Evolutionary conservation across 2,888 invertebrate species (phyloP), one percentile per base, ranked within the genome.

Genomic region (Asteroscopus sphinx): DNA sequence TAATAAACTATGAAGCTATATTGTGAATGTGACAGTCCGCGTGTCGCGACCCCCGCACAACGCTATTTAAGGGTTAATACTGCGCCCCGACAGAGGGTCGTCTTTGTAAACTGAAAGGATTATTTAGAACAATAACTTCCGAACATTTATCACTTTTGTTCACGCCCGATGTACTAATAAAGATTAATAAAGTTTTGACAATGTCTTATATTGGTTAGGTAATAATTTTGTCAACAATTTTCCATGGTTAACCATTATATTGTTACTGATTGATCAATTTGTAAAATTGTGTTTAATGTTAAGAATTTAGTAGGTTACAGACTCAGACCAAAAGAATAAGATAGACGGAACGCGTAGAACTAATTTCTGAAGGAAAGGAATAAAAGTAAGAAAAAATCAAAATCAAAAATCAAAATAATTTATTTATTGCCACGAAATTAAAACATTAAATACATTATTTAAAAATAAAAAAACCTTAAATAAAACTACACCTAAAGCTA

Each of bases 1-100:
- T 91, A 92, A 91, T 91, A 91, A 92, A 91, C 83, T 92, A 89
- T 89, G 86, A 87, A 86, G 88, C 87, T 86, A 87, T 92, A 91
- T 93, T 92, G 88, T 93, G 91, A 88, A 88, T 89, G 86, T 92
- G 93, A 92, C 93, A 92, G 91, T 87, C 86, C 90, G 91, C 92
- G 91, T 93, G 92, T 86, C 91, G 84, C 77, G 76, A 81, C 85
- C 89, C 91, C 85, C 78, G 68, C 80, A 79, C 80, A 62, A 81
- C 77, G 80, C 79, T 80, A 81, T 87, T 89, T 89, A 87, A 89
- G 91, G 92, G 91, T 90, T 90, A 88, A 87, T 79, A 78, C 78
- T 60, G 77, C 70, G 54, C 80, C 68, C 75, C 65, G 79, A 82
- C 83, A 83, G 74, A 84, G 92, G 91, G 91, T 89, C 86, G 86